Percentiles rank a stretch among this genome's conserved stretches.
Conservation (phyloP, 1,140 invertebrate genomes). For the Zaprionus tsacasi region DNA sequence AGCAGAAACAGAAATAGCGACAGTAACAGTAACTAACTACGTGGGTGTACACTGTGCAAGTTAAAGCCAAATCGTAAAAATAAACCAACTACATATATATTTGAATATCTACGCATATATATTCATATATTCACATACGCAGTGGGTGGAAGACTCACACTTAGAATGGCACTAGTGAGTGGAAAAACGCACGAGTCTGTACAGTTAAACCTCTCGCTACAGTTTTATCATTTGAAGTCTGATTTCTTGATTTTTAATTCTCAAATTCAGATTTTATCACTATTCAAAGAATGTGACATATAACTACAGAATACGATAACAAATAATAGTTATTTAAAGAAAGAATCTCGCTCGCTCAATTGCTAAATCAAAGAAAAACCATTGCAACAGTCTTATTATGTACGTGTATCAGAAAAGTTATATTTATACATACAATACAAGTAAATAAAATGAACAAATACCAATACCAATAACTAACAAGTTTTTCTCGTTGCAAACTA, state of each 20-base stretch:
- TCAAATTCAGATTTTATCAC: neutral
- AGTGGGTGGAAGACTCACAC: conserved; percentile 41
- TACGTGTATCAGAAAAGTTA: conserved; percentile 27
- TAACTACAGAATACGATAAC: neutral
- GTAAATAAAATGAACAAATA: conserved; percentile 37
- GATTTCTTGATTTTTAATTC: neutral
- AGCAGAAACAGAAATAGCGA: neutral
- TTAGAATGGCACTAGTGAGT: conserved; percentile 18
- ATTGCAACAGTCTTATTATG: conserved; percentile 29
- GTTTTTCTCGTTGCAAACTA: conserved; percentile 17
- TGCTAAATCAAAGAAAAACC: conserved; percentile 31
- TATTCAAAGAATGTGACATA: neutral
- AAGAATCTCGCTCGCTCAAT: conserved; percentile 24
- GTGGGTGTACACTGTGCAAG: conserved; percentile 47
- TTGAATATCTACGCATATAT: conserved; percentile 24
- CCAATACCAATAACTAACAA: conserved; percentile 21
- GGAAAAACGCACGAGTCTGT: neutral
- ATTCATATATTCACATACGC: conserved; percentile 14
- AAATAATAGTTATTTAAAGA: neutral
- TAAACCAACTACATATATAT: conserved; percentile 15
- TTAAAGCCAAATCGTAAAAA: conserved; percentile 30
- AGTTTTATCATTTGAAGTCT: neutral
- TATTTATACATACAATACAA: conserved; percentile 11
- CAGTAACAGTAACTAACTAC: conserved; percentile 43
- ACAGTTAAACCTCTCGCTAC: neutral